phyloP scores from a whole-genome alignment of 2,113 vertebrate genomes.

The Sphaerodactylus townsendi region DNA sequence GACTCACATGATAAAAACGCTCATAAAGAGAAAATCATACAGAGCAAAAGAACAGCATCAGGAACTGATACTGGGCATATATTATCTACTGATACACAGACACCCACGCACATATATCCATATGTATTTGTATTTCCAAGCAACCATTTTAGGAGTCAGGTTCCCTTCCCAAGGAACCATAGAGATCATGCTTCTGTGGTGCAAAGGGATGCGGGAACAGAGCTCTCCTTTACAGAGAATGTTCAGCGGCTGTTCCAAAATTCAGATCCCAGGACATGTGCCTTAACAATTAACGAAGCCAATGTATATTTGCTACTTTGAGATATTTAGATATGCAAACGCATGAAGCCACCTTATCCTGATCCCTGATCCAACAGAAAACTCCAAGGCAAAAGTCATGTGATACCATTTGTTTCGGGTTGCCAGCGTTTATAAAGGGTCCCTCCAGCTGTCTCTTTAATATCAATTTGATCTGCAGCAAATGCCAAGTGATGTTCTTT shows the following conservation, averaged over 20 bases:
- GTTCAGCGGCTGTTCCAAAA: not conserved
- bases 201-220: not conserved
- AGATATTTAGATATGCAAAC: not conserved
- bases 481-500: no score
- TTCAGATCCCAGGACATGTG: not conserved
- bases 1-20: not conserved
- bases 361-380: no score
- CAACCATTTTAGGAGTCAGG: not conserved
- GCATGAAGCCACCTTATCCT: no score
- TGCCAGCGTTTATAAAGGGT: no score
- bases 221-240: not conserved
- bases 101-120: no score
- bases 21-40: not conserved
- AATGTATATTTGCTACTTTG: not conserved
- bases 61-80: not conserved
- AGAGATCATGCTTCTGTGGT: not conserved
- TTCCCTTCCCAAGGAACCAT: not conserved
- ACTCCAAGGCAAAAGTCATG: no score
- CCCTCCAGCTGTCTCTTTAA: no score
- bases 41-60: not conserved
- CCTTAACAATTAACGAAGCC: not conserved
- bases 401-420: no score
- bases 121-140: no score
- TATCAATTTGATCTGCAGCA: no score
- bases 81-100: not conserved